Base-by-base conservation (phyloP, 2,113 vertebrate species). In the Tenebrosternarchus preto region DNA sequence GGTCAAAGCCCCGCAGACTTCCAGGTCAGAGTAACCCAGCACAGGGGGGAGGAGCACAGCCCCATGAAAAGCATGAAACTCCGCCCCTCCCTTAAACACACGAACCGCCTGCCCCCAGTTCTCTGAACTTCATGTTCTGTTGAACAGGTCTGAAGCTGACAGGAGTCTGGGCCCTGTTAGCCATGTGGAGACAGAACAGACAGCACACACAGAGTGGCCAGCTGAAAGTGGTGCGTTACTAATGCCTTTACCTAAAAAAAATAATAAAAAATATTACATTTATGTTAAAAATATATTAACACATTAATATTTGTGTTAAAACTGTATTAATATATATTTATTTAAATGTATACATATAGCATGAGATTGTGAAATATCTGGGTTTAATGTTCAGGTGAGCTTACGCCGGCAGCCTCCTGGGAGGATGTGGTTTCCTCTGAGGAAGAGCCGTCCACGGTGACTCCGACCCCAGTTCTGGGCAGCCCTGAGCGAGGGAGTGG, bases 1-100 rank as follows among this genome's bases (percentile, higher is more conserved):
- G 85, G 90, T 93, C 83, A 93, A 94, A 86, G 85, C 93, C 61
- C 90, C n/a, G n/a, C 91, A 53, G 79, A 91, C 1, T 88, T 94
- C 8, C 19, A 95, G 96, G 96, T 97, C 56, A 36, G 83, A 66
- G 43, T 15, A n/a, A n/a, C n/a, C n/a, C n/a, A n/a, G n/a, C n/a
- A n/a, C n/a, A n/a, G n/a, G n/a, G n/a, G n/a, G n/a, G n/a, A n/a
- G n/a, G n/a, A n/a, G n/a, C n/a, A n/a, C n/a, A n/a, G n/a, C n/a
- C n/a, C n/a, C n/a, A n/a, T n/a, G n/a, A n/a, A n/a, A n/a, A n/a
- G n/a, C n/a, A n/a, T n/a, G n/a, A n/a, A n/a, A 11, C 39, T 9
- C 39, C 39, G 11, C 1, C 15, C 8, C 43, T 12, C 43, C n/a
- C 43, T 50, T 50, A 50, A 7, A 50, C 43, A 50, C 43, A 12